These are phyloP conservation scores for Mythimna lalbum DNA, from an alignment of 2,888 invertebrate genomes.

Conservation along the genomic window DNA sequence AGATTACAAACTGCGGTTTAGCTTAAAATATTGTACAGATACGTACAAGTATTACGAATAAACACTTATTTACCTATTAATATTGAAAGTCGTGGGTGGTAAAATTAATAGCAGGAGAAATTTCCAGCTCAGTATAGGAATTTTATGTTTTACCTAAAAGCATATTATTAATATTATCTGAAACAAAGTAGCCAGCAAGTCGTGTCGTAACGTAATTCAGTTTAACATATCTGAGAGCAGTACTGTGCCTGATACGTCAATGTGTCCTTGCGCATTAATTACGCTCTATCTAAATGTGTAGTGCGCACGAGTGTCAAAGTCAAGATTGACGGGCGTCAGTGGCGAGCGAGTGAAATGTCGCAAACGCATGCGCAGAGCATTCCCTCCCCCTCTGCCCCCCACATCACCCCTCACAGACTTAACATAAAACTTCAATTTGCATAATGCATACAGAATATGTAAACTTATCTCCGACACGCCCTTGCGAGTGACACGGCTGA, in stretches of 20 bases:
- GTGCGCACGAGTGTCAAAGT: constrained; percentile 68
- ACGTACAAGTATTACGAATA: constrained; percentile 15
- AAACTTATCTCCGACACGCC: constrained; percentile 89
- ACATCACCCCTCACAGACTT: constrained; percentile 73
- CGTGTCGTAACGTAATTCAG: constrained; percentile 47
- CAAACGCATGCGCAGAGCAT: constrained; percentile 66
- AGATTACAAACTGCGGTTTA: constrained; percentile 20
- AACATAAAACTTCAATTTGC: constrained; percentile 90
- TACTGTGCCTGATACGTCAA: constrained; percentile 47
- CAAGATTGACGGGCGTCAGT: constrained; percentile 74
- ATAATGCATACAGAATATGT: constrained; percentile 90
- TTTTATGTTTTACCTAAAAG: background rate
- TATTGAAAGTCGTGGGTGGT: background rate
- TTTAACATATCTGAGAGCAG: constrained; percentile 55
- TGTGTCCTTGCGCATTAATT: constrained; percentile 64
- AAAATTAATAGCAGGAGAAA: constrained; percentile 18
- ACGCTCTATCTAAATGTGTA: constrained; percentile 63
- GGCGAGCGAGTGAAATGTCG: constrained; percentile 77
- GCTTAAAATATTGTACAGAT: constrained; percentile 26
- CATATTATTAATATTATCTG: constrained; percentile 1
- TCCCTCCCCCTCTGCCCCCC: constrained; percentile 48
- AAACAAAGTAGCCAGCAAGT: constrained; percentile 13
- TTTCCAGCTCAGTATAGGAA: background rate
- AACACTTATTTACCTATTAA: constrained; percentile 14
- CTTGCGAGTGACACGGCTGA: constrained; percentile 87